These are phyloP conservation scores for Mus spicilegus DNA, from an alignment of 2,113 vertebrate genomes.

Conservation along the genomic window DNA sequence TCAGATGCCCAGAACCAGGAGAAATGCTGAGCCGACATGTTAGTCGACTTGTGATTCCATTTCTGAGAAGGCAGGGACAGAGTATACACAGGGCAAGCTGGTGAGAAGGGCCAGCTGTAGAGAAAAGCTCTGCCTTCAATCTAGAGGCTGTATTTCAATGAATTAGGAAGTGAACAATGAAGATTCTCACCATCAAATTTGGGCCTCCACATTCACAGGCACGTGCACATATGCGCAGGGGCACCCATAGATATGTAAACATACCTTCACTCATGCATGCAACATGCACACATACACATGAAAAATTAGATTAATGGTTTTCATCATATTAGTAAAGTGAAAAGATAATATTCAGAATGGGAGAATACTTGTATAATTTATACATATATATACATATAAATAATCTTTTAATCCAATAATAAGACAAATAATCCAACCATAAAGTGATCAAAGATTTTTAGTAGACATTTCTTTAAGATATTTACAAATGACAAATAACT, in stretches of 20 bases:
- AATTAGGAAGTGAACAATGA: too few species aligned
- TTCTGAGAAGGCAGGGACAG: not conserved
- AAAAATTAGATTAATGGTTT: not conserved
- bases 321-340: not conserved
- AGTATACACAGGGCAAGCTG: too few species aligned
- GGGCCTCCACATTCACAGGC: not conserved
- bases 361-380: conserved; percentile 1
- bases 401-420: not conserved
- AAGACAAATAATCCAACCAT: not conserved
- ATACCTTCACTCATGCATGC: not conserved
- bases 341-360: not conserved
- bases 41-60: not conserved
- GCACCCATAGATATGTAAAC: not conserved
- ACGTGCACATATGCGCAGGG: not conserved
- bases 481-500: conserved; percentile 1
- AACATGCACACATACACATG: not conserved
- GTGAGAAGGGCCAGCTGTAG: too few species aligned
- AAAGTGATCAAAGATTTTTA: conserved; percentile 49
- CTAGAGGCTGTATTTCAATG: not conserved
- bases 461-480: conserved; percentile 2
- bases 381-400: too few species aligned
- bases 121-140: not conserved
- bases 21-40: too few species aligned
- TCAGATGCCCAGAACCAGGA: not conserved
- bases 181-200: not conserved